Base-by-base conservation (phyloP, 64 coral and sea anemone species). In the Porites australiensis region DNA sequence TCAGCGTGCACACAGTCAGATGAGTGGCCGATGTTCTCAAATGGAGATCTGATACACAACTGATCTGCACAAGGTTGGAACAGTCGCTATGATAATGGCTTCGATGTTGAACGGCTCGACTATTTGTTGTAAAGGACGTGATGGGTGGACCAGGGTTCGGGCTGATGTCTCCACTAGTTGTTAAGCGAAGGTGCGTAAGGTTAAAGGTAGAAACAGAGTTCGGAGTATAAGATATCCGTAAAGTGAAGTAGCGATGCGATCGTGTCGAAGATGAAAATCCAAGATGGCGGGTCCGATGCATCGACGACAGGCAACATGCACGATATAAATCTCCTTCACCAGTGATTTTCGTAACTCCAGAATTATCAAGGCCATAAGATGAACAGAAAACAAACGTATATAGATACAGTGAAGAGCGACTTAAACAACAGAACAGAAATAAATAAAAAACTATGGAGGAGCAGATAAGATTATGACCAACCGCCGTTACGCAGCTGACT, bases 21-120 rank as follows among this genome's bases (percentile, higher is more conserved):
- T 82, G 64, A 86, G 49, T 22, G 48, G 61, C 18, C 82, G n/a
- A 50, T 52, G 47, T 70, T 85, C 58, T 76, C 73, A 76, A 50
- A 76, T 76, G 73, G 73, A 76, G 13, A 76, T 76, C 73, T 18
- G 73, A 50, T 76, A 76, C 44, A 76, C 73, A 51, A 76, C 51
- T 76, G 73, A 76, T 76, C 73, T 51, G 73, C 44, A 76, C 73
- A 76, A 76, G 46, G 73, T 76, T 76, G 43, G 72, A 75, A 75
- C 72, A 44, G 44, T 75, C 66, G 66, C 66, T 70, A 21, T 21
- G 66, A 70, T 70, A 70, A 70, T 70, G 66, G 20, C 66, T 70
- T 75, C 72, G 72, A 75, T 75, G 72, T 75, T 75, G 73, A 48
- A 76, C 73, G 73, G 47, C 73, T 76, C 73, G 46, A 76, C 73